Base-by-base conservation (phyloP, 2,113 vertebrate genomes). In the Grantiella picta region DNA sequence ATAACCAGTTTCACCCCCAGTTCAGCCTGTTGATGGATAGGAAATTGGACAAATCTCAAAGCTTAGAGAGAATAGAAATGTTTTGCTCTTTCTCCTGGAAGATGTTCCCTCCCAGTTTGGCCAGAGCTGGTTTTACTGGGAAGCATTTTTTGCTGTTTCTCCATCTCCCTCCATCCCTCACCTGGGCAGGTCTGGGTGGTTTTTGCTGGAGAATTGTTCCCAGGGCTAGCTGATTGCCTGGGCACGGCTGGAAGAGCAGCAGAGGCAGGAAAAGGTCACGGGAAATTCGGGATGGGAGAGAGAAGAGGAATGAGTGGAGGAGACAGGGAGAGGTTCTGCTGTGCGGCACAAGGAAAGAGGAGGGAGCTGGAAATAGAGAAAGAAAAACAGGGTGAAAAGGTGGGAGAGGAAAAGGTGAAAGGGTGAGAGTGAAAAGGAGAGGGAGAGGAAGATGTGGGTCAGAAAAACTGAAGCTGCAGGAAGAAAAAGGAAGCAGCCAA, bases 391-490 rank as follows among this genome's bases (percentile, higher is more conserved):
- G 24, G 23, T 20, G 15, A 38, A 38, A 38, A 38, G 38, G 38
- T 38, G 38, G 38, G 38, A 38, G 38, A 38, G 38, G 38, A 38
- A 11, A 38, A 38, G 38, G 38, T 38, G 38, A 38, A 38, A 38
- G 38, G 38, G 38, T 18, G 69, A 38, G 76, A 53, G 71, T 5
- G 54, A 18, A 45, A 40, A 23, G 63, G 35, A 42, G 59, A 38
- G 38, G 25, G 25, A 24, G 50, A 22, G n/a, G 44, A 47, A 63
- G 47, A 31, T 5, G 2, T 7, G 36, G 82, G 16, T 16, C 42
- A 88, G 93, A 70, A 92, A 95, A 93, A 59, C 36, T 25, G 87
- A 79, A 86, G 85, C 36, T 90, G 52, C 60, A 50, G 82, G 69
- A 9, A 7, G 82, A 73, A 63, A 92, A 91, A 69, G 45, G 5